A percentile compares a stretch with the other conserved stretches of the same genome.
phyloP scores from a whole-genome alignment of 2,888 invertebrate genomes.

The Aleiodes testaceus region DNA sequence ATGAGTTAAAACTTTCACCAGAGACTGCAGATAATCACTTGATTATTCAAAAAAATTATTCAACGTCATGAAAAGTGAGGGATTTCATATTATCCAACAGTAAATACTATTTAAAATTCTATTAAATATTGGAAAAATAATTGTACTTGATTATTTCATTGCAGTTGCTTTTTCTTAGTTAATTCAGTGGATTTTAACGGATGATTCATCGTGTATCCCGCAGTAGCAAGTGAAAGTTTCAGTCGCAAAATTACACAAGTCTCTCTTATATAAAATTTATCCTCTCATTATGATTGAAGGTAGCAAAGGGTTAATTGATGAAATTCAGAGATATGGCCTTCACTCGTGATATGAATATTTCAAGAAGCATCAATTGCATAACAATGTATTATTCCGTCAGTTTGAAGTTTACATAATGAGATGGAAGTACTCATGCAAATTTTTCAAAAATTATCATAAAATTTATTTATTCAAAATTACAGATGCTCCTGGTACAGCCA shows the following conservation, averaged over 20 bases:
- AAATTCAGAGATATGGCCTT: too few species aligned
- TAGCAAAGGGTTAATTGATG: too few species aligned
- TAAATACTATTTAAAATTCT: too few species aligned
- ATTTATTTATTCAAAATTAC: neutral
- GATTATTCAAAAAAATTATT: neutral
- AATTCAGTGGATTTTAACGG: neutral
- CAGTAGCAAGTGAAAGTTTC: slow-evolving; percentile 47
- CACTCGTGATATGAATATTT: too few species aligned
- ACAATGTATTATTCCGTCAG: too few species aligned
- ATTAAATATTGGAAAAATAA: too few species aligned
- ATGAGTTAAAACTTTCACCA: slow-evolving; percentile 19
- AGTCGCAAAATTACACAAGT: slow-evolving; percentile 47
- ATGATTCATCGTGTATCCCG: neutral
- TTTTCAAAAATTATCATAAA: neutral
- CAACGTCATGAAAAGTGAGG: too few species aligned
- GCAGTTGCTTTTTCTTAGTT: neutral
- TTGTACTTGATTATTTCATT: neutral
- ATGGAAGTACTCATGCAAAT: too few species aligned
- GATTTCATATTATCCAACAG: too few species aligned
- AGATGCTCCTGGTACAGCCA: slow-evolving; percentile 80
- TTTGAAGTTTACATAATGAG: too few species aligned
- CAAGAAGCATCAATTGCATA: too few species aligned
- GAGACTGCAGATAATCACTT: neutral
- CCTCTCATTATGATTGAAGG: neutral
- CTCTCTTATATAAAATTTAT: neutral